Evolutionary conservation across 1,140 invertebrate genomes (phyloP).

Genomic region (Neotoxoptera formosana): DNA sequence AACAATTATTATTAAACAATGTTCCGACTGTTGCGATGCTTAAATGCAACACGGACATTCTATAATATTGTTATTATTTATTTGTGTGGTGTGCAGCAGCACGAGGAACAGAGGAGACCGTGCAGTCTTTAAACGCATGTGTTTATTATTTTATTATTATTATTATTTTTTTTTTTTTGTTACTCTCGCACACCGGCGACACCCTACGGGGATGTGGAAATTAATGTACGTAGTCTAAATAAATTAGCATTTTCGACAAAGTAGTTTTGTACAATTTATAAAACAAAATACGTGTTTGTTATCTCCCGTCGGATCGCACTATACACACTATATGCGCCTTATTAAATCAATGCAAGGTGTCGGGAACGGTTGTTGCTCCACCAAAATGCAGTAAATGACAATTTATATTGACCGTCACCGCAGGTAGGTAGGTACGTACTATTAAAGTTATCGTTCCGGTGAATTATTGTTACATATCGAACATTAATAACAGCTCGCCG

Average conservation of each 20-base stretch:
- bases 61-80: not conserved
- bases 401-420: not conserved
- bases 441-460: not conserved
- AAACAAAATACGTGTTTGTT: slow-evolving; percentile 47
- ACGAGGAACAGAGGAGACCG: not conserved
- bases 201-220: slow-evolving; percentile 50
- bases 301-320: not conserved
- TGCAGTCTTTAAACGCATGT: too few relatives aligned
- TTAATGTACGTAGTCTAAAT: slow-evolving; percentile 50
- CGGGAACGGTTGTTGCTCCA: not conserved
- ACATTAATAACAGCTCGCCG: not conserved
- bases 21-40: not conserved
- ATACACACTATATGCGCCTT: not conserved
- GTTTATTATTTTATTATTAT: too few relatives aligned
- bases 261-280: slow-evolving; percentile 21
- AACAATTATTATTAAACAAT: slow-evolving; percentile 27
- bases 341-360: slow-evolving; percentile 45
- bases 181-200: not conserved
- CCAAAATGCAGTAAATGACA: slow-evolving; percentile 27
- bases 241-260: slow-evolving; percentile 56
- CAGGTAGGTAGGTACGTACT: not conserved
- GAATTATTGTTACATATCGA: not conserved
- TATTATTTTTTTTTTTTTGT: not conserved
- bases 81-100: not conserved
- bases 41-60: too few relatives aligned